Evolutionary conservation across 2,113 vertebrate genomes (phyloP).

Genomic region (Anoura caudifer): DNA sequence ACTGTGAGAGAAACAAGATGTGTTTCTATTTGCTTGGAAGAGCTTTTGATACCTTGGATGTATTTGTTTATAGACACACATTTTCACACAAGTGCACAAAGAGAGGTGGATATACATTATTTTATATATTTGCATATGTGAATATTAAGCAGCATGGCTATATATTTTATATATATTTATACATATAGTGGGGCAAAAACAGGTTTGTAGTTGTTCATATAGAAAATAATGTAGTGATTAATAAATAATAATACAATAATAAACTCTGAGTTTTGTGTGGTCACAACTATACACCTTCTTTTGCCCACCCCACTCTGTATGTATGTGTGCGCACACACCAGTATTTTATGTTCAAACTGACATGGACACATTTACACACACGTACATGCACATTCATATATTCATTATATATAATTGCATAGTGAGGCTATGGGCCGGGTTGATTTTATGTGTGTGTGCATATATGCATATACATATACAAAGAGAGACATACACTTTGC

Average conservation of each 20-base stretch:
- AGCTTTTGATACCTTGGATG: not conserved
- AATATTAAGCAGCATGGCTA: not conserved
- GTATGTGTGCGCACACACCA: not conserved
- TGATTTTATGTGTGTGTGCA: not conserved
- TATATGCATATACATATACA: not conserved
- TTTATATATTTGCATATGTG: not conserved
- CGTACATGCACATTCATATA: too few species aligned
- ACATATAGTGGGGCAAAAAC: not conserved
- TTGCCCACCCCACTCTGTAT: not conserved
- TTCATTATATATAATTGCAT: not conserved
- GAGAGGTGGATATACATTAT: not conserved
- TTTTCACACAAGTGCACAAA: not conserved
- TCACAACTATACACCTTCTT: not conserved
- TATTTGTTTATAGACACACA: not conserved
- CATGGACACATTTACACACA: too few species aligned
- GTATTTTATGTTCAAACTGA: not conserved
- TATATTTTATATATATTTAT: too few species aligned
- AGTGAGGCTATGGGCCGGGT: too few species aligned
- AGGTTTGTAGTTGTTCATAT: not conserved
- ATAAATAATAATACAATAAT: not conserved
- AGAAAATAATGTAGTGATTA: not conserved
- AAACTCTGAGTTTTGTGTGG: not conserved
- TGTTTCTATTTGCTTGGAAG: slow-evolving; percentile 57
- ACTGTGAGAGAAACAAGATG: slow-evolving; percentile 57
- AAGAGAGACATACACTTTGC: too few species aligned